These are phyloP conservation scores for Nylanderia fulva DNA, from an alignment of 1,140 invertebrate species.

Conservation along the genomic window DNA sequence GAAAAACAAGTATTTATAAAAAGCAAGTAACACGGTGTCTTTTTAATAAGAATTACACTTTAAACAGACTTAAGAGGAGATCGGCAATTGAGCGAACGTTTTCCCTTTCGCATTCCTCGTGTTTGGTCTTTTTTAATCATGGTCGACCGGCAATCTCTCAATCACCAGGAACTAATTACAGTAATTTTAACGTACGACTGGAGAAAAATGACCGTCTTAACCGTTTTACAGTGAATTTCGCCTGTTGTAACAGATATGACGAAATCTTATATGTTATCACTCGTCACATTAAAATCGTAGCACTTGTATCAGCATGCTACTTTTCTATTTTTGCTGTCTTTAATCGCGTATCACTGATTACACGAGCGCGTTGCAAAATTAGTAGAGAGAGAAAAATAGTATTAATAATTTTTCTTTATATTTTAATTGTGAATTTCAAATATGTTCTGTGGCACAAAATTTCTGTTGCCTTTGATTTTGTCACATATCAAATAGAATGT, in stretches of 20 bases:
- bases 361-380: not conserved
- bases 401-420: too few species aligned
- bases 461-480: too few species aligned
- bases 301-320: not conserved
- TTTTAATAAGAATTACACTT: constrained; percentile 3
- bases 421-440: too few species aligned
- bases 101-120: not conserved
- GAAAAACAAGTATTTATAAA: not conserved
- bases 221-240: constrained; percentile 13
- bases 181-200: not conserved
- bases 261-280: constrained; percentile 17
- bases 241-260: constrained; percentile 6
- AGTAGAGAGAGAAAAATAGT: too few species aligned
- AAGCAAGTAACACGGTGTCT: not conserved
- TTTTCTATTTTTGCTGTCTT: not conserved
- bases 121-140: not conserved
- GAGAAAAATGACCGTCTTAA: constrained; percentile 6
- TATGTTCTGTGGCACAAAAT: not conserved
- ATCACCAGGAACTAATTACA: constrained; percentile 12
- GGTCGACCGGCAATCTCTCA: not conserved
- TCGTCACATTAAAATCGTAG: not conserved
- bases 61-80: not conserved
- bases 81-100: not conserved
- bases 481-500: not conserved
- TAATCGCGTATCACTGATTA: not conserved